phyloP scores from a whole-genome alignment of 2,888 invertebrate genomes.

The Anthoptus insignis region DNA sequence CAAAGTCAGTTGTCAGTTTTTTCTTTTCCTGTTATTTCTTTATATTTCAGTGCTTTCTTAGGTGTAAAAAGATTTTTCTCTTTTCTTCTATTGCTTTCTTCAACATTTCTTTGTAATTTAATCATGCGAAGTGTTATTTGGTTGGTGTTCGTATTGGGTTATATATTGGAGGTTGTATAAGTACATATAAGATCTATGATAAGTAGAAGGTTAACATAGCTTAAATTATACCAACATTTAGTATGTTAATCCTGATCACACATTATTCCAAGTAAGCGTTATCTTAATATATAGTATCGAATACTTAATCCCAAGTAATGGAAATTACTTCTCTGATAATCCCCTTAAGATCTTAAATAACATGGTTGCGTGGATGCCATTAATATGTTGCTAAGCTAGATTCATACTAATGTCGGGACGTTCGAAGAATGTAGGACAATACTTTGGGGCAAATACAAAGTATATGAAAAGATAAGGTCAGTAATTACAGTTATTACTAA shows the following conservation, averaged over 20 bases:
- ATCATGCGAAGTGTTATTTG: too few species aligned
- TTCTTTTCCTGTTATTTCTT: too few species aligned
- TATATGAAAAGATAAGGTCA: too few species aligned
- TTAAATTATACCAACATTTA: slow-evolving; percentile 13
- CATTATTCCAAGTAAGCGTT: slow-evolving; percentile 34
- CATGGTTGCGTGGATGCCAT: slow-evolving; percentile 4
- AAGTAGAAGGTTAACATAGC: slow-evolving; percentile 13
- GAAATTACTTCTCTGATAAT: slow-evolving; percentile 33
- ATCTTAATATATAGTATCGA: slow-evolving; percentile 34
- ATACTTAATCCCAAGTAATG: slow-evolving; percentile 37
- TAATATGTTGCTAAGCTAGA: slow-evolving; percentile 26
- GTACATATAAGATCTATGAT: too few species aligned
- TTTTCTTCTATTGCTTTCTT: too few species aligned
- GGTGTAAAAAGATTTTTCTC: too few species aligned
- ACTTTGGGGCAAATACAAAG: background rate
- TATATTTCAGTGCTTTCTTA: too few species aligned
- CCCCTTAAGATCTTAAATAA: slow-evolving; percentile 21
- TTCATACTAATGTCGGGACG: slow-evolving; percentile 6
- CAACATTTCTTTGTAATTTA: too few species aligned
- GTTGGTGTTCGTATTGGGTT: too few species aligned
- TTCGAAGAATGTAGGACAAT: background rate
- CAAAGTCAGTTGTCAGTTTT: too few species aligned
- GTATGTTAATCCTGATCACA: slow-evolving; percentile 38
- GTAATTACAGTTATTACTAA: too few species aligned
- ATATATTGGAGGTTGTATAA: too few species aligned